phyloP scores from a whole-genome alignment of 2,888 invertebrate species.

The Melanostoma scalare region DNA sequence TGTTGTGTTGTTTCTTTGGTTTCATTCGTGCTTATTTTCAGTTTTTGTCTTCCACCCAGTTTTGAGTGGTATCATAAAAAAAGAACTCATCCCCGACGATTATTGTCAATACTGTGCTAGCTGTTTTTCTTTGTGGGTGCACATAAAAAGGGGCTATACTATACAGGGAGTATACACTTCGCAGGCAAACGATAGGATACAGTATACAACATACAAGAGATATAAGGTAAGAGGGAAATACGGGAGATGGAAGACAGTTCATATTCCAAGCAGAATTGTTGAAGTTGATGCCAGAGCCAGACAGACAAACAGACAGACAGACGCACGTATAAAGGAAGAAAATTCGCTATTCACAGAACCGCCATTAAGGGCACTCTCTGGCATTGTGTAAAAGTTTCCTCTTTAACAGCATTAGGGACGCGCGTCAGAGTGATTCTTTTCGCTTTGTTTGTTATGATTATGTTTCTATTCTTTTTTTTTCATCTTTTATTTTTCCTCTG shows the following conservation, averaged over 20 bases:
- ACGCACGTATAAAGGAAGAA: conserved; percentile 23
- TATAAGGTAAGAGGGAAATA: background rate
- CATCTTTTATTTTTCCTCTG: background rate
- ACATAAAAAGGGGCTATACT: background rate
- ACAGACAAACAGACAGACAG: conserved; percentile 41
- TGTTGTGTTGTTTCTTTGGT: conserved; percentile 25
- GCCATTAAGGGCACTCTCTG: conserved; percentile 45
- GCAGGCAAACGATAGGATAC: background rate
- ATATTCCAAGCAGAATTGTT: conserved; percentile 15
- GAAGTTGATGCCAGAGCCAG: conserved; percentile 28
- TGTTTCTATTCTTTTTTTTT: conserved; percentile 7
- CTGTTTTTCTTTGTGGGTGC: conserved; percentile 28
- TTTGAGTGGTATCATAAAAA: conserved; percentile 45
- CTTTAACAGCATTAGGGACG: conserved; percentile 62
- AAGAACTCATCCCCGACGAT: conserved; percentile 54
- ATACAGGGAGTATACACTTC: background rate
- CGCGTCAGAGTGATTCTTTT: conserved; percentile 67
- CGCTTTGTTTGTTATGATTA: conserved; percentile 37
- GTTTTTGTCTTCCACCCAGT: conserved; percentile 50
- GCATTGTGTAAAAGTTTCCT: conserved; percentile 50
- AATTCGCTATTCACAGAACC: conserved; percentile 54
- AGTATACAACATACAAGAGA: background rate
- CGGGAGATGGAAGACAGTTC: background rate
- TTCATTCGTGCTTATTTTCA: conserved; percentile 51
- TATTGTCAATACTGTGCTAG: conserved; percentile 36